These are phyloP conservation scores for Drosophila ustulata DNA, from an alignment of 2,888 invertebrate species.

Conservation along the genomic window DNA sequence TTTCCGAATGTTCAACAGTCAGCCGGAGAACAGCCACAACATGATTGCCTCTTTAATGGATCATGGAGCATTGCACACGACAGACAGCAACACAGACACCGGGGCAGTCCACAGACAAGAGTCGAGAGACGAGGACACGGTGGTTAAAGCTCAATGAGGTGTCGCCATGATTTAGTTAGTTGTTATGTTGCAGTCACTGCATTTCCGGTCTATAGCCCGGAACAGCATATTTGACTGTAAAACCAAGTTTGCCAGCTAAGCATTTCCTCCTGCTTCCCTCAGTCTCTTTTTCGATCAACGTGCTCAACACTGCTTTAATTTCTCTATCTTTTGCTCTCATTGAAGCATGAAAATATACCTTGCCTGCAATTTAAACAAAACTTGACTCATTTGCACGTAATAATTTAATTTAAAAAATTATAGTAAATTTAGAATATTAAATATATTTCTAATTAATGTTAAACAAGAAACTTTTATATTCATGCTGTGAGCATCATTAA, in stretches of 20 bases:
- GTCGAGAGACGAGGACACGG: conserved; percentile 47
- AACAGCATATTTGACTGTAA: conserved; percentile 5
- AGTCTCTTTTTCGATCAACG: neutral
- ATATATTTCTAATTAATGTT: too few relatives aligned
- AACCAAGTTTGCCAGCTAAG: neutral
- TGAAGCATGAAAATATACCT: neutral
- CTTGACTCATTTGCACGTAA: neutral
- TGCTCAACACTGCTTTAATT: neutral
- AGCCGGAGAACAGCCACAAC: conserved; percentile 20
- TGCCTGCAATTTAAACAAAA: neutral
- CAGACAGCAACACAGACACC: conserved; percentile 5
- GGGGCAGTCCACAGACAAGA: neutral
- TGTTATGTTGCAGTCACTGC: conserved; percentile 51
- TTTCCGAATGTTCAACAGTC: neutral
- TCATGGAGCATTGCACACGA: conserved; percentile 63
- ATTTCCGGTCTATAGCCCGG: conserved; percentile 21
- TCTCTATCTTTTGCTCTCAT: neutral
- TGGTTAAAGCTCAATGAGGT: conserved; percentile 74
- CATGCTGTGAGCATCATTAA: too few relatives aligned
- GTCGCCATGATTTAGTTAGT: conserved; percentile 68
- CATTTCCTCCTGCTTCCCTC: neutral
- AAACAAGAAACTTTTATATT: too few relatives aligned
- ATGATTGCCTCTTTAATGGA: conserved; percentile 65
- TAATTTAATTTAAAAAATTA: too few relatives aligned
- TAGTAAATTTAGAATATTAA: too few relatives aligned